phyloP scores from a whole-genome alignment of 2,797 vertebrate genomes.

The Anisognathus igniventris region DNA sequence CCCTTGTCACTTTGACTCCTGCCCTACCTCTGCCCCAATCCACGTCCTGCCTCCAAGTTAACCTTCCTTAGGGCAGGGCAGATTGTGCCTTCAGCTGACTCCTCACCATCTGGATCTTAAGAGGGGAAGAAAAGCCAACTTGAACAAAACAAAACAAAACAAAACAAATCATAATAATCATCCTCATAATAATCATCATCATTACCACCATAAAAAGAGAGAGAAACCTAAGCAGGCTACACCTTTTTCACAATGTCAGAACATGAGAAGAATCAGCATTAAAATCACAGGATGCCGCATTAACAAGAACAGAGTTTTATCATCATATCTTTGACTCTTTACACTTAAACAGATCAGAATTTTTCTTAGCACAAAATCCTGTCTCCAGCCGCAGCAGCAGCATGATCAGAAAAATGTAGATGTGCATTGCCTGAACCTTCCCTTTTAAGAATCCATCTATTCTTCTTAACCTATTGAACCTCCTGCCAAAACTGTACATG shows the following conservation, averaged over 20 bases:
- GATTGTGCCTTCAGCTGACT: background rate
- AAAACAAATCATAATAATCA: background rate
- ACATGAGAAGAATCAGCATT: background rate
- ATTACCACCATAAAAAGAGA: background rate
- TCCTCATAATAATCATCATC: background rate
- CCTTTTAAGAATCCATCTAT: constrained; percentile 21
- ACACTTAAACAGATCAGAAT: background rate
- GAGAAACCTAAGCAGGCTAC: background rate
- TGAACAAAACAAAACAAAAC: background rate
- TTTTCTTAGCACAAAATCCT: background rate
- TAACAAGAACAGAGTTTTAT: background rate
- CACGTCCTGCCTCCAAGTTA: background rate
- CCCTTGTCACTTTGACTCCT: background rate
- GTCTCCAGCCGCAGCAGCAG: background rate
- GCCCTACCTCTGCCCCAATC: background rate
- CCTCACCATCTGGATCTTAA: background rate
- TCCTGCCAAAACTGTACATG: background rate
- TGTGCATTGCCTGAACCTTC: background rate
- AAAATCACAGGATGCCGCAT: background rate
- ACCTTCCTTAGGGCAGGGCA: background rate
- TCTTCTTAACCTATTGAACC: constrained; percentile 38
- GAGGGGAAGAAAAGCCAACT: background rate
- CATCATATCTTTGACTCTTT: background rate
- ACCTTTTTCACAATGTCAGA: background rate
- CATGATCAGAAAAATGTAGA: constrained; percentile 25